Conservation (phyloP, 2,113 vertebrate species). For the Herpailurus yagouaroundi region DNA sequence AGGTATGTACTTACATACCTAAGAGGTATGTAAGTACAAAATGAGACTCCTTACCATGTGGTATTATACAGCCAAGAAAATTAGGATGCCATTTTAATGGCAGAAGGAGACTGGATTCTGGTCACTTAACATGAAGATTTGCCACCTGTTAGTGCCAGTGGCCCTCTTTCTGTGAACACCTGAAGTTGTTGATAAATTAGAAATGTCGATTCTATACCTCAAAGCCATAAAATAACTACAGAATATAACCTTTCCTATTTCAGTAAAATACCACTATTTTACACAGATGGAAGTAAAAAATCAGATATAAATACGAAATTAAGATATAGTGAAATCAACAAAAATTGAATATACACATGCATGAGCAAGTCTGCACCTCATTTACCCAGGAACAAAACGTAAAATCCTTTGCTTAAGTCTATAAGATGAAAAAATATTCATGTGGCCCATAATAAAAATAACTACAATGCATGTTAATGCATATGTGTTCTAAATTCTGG, state of each 20-base stretch:
- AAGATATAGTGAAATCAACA: background rate
- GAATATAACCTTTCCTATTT: background rate
- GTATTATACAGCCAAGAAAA: background rate
- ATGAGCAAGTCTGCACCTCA: too few relatives aligned
- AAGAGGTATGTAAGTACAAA: background rate
- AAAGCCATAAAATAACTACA: background rate
- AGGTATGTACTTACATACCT: background rate
- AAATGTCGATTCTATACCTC: background rate
- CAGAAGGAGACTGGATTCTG: background rate
- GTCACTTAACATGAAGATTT: background rate
- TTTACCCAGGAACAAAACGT: background rate
- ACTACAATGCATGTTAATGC: background rate
- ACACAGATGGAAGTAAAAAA: background rate
- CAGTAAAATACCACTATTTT: background rate
- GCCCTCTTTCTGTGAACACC: background rate
- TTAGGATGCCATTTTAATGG: background rate
- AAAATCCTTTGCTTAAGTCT: background rate
- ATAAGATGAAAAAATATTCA: background rate
- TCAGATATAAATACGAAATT: background rate
- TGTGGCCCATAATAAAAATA: background rate
- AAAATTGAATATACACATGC: background rate
- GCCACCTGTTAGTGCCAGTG: background rate
- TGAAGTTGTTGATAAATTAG: background rate
- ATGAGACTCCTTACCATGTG: background rate
- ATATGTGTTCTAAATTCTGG: background rate